Evolutionary conservation across 2,113 vertebrate genomes (phyloP), one percentile per base, ranked within the genome.

Genomic region (Lutjanus erythropterus): DNA sequence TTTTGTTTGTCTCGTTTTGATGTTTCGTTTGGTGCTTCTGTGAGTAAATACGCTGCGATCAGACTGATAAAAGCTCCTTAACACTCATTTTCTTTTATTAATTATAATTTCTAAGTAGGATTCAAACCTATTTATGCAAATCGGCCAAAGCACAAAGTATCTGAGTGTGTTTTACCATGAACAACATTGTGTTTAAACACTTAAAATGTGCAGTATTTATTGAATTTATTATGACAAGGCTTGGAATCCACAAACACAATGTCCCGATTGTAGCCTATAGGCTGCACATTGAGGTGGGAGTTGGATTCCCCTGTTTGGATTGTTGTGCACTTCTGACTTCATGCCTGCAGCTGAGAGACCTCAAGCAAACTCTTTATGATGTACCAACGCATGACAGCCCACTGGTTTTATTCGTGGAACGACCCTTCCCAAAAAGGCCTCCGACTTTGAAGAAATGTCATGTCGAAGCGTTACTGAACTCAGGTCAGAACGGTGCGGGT

Each of bases 261-360:
- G 85, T 67, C 69, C 75, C 78, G 2, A 88, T 93, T 95, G 93
- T 94, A 73, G 73, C 81, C 81, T 87, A 88, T 90, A 83, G 88
- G 74, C 69, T 90, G 92, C 84, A 86, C 71, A 66, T 58, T 62
- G 86, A 87, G 91, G 94, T 88, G 94, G 92, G 92, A 77, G 91
- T 88, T 85, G 89, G 80, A 93, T 90, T 93, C 86, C 81, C 88
- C 67, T 89, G 84, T 75, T 85, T 80, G 87, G 72, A 73, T 46
- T 39, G 76, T 46, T 39, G 76, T 90, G 81, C 78, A 69, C 66
- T 86, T 80, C 66, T 89, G 86, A 80, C 71, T 81, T 71, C 65
- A 67, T 80, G 76, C 72, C 82, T 65, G 60, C 81, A 86, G 90
- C 84, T 66, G 64, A 75, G 76, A 21, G 69, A 81, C 86, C 76